Conservation (phyloP, 2,888 invertebrate species). For the Melanostoma mellinum region DNA sequence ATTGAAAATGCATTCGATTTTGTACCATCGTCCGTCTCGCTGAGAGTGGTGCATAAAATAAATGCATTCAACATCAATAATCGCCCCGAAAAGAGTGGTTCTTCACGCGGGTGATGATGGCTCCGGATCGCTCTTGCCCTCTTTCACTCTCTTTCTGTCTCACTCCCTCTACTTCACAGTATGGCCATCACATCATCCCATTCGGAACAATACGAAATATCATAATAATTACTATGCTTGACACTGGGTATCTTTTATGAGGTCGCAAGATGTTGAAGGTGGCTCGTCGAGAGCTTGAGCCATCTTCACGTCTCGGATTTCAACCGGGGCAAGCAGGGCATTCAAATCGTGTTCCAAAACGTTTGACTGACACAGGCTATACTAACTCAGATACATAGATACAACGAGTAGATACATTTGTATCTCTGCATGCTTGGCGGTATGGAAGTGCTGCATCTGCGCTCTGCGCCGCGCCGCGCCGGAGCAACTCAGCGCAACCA, state of each 20-base stretch:
- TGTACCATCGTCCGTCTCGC: slow-evolving; percentile 18
- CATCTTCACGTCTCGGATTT: slow-evolving; percentile 54
- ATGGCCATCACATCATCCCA: slow-evolving; percentile 33
- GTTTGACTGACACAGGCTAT: slow-evolving; percentile 64
- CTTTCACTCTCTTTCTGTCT: no score
- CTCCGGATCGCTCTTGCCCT: slow-evolving; percentile 6
- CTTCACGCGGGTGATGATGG: slow-evolving; percentile 54
- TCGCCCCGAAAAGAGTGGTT: slow-evolving; percentile 55
- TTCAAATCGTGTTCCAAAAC: slow-evolving; percentile 68
- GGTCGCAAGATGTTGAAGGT: slow-evolving; percentile 67
- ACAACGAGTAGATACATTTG: slow-evolving; percentile 49
- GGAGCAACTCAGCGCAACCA: slow-evolving; percentile 35
- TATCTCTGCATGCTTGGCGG: slow-evolving; percentile 42
- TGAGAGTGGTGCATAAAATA: slow-evolving; percentile 37
- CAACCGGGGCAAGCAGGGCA: slow-evolving; percentile 56
- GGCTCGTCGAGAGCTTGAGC: slow-evolving; percentile 28
- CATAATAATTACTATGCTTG: slow-evolving; percentile 73
- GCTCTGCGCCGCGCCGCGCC: neutral
- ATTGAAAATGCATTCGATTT: slow-evolving; percentile 72
- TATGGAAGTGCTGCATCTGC: slow-evolving; percentile 45
- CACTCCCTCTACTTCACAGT: no score
- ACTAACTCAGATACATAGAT: slow-evolving; percentile 26
- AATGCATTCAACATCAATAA: slow-evolving; percentile 70
- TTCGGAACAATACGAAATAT: slow-evolving; percentile 70
- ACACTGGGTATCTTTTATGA: slow-evolving; percentile 72